Base-by-base conservation (phyloP, 2,113 vertebrate genomes). In the Pampusana beccarii region DNA sequence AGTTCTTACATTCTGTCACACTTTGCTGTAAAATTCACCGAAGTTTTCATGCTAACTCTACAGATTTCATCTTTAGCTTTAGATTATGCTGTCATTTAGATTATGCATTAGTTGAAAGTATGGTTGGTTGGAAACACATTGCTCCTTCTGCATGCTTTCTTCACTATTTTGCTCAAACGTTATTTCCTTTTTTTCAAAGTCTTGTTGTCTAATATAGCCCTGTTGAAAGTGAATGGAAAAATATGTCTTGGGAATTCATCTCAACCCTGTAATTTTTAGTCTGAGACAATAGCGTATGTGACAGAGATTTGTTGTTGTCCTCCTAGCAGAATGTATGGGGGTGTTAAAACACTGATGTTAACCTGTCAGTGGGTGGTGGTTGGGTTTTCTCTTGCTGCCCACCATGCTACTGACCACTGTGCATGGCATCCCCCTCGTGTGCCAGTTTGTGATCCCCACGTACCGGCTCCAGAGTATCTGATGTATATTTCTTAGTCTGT, bases 381-480 rank as follows among this genome's bases (percentile, higher is more conserved):
- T 15, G 34, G 13, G 18, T 70, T 87, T 75, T 57, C 24, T 54
- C 73, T 78, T 46, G 25, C 38, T 72, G 73, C 53, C 61, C 28
- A 5, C 40, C 31, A 0, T 28, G 31, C 13, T 29, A 13, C 28
- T 1, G 2, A 11, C 36, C 9, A 5, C 50, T 56, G 56, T 33
- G 33, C 8, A 1, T 8, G 33, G 20, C 65, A 85, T 48, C 21
- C 33, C 58, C 21, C 29, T 72, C 40, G 3, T 13, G 3, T 44
- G n/a, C 40, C 58, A 28, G 5, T 80, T 69, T 65, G 14, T 54
- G 19, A 60, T 26, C 28, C 34, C 25, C 13, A 6, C 0, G 0
- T 33, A 17, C 56, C 31, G 11, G 16, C 23, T 53, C 3, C 40
- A n/a, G 50, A 48, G 34, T 17, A 24, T 92, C 40, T 73, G 54